phyloP scores from a whole-genome alignment of 2,797 vertebrate genomes.

The Capromys pilorides region DNA sequence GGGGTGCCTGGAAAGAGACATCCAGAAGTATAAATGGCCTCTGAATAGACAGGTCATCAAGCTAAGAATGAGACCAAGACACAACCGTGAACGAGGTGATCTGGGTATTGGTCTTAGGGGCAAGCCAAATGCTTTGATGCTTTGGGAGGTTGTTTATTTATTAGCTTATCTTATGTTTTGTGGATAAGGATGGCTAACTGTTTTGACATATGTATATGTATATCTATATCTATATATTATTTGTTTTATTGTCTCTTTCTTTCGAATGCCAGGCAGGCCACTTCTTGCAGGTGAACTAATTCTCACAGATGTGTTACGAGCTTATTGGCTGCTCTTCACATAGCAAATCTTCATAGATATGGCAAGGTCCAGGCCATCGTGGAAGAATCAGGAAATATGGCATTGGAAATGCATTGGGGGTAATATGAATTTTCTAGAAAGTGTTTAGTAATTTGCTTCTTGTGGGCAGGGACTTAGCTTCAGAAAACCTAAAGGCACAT shows the following conservation, averaged over 20 bases:
- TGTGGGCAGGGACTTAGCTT: slow-evolving; percentile 61
- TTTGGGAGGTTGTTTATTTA: background rate
- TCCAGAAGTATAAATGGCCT: background rate
- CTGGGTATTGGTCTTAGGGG: background rate
- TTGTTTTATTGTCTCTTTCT: background rate
- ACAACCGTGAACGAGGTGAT: background rate
- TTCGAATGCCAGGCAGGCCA: background rate
- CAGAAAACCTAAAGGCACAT: slow-evolving; percentile 68
- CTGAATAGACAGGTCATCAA: background rate
- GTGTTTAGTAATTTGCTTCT: slow-evolving; percentile 55
- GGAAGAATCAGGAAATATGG: background rate
- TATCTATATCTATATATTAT: background rate
- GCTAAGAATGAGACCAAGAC: background rate
- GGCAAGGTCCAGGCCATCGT: background rate
- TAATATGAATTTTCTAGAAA: background rate
- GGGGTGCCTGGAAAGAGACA: background rate
- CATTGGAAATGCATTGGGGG: background rate
- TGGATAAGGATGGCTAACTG: background rate
- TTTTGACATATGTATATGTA: background rate
- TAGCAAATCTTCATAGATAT: background rate
- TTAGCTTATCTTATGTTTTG: background rate
- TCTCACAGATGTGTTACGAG: background rate
- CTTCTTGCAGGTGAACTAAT: background rate
- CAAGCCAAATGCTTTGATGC: background rate
- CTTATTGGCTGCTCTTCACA: background rate